phyloP scores from a whole-genome alignment of 2,113 vertebrate genomes.

The Alethe diademata region DNA sequence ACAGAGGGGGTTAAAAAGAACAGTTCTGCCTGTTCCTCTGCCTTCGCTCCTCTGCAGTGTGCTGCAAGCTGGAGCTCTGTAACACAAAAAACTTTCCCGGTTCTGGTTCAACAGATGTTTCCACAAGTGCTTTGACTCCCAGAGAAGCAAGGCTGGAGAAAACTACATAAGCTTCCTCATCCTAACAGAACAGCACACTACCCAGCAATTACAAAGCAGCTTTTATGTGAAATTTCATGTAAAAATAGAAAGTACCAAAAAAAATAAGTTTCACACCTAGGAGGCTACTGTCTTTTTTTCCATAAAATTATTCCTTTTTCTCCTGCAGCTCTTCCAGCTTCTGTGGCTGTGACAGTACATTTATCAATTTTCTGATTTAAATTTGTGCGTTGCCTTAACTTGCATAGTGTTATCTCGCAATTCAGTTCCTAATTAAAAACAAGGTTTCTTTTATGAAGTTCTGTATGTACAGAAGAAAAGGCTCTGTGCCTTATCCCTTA shows the following conservation, averaged over 20 bases:
- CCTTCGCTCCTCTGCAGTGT: not conserved
- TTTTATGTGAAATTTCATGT: not conserved
- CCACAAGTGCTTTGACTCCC: not conserved
- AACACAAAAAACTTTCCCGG: not conserved
- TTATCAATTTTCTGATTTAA: not conserved
- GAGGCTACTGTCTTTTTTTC: not conserved
- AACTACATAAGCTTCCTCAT: not conserved
- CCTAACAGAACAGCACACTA: not conserved
- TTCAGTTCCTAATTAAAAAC: not conserved
- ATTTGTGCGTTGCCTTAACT: not conserved
- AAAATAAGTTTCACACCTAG: not conserved
- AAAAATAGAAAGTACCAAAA: not conserved
- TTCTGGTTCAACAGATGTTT: not conserved
- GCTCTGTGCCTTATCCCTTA: not conserved
- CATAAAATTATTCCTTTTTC: not conserved
- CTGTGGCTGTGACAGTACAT: not conserved
- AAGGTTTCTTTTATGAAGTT: not conserved
- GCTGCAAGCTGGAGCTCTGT: not conserved
- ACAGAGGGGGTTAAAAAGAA: not conserved
- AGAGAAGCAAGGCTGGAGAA: not conserved
- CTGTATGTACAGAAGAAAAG: not conserved
- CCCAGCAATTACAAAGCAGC: not conserved
- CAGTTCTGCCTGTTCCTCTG: not conserved
- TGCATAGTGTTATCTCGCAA: not conserved
- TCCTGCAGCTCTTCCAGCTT: not conserved